Conservation (phyloP, 23 tunicate genomes). For the Ciona savignyi region DNA sequence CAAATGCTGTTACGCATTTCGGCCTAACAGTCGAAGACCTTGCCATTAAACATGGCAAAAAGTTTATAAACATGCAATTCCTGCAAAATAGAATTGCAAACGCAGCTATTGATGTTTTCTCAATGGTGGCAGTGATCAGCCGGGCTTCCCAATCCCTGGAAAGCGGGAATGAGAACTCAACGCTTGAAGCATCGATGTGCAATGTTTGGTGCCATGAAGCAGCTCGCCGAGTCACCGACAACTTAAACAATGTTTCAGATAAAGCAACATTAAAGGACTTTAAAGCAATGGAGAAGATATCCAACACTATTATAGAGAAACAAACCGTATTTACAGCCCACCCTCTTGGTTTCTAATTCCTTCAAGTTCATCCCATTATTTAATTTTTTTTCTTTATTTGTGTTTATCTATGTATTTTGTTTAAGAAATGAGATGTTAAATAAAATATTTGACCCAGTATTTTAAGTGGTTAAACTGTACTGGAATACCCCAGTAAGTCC, state of each 20-base stretch:
- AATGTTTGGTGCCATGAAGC: slow-evolving; percentile 88
- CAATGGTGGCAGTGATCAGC: slow-evolving; percentile 81
- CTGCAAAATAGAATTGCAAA: slow-evolving; percentile 61
- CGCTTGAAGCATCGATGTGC: slow-evolving; percentile 64
- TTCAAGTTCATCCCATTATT: too few species aligned
- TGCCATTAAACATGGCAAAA: slow-evolving; percentile 55
- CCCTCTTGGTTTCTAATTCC: slow-evolving; percentile 76
- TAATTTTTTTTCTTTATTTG: too few species aligned
- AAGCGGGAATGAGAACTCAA: slow-evolving; percentile 6
- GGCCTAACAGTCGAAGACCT: slow-evolving; percentile 61
- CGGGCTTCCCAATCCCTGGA: slow-evolving; percentile 42
- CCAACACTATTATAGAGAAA: slow-evolving; percentile 45
- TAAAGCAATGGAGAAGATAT: slow-evolving; percentile 34
- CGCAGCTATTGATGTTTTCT: slow-evolving; percentile 72
- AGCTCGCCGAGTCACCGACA: slow-evolving; percentile 32
- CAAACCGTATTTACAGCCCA: slow-evolving; percentile 35
- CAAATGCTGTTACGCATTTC: slow-evolving; percentile 51
- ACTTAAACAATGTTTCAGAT: slow-evolving; percentile 17
- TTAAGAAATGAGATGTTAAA: too few species aligned
- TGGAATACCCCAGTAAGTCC: too few species aligned
- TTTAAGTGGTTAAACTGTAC: too few species aligned
- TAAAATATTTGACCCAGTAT: too few species aligned
- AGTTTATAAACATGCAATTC: slow-evolving; percentile 64
- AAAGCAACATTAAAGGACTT: slow-evolving; percentile 17
- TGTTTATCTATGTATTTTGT: too few species aligned